Conservation (phyloP, 2,113 vertebrate species). For the Xenopus tropicalis region UCB_Xtro_10.0 CM004448.2:68386001-68386500, state of each 20-base stretch:
- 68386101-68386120: slow-evolving; percentile 6
- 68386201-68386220: slow-evolving; percentile 28
- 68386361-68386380: slow-evolving; percentile 51
- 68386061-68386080: slow-evolving; percentile 8
- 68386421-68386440: slow-evolving; percentile 61
- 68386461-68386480: slow-evolving; percentile 60
- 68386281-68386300: slow-evolving; percentile 9
- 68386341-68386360: slow-evolving; percentile 45
- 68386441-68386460: slow-evolving; percentile 65
- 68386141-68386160: slow-evolving; percentile 7
- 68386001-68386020: too few relatives aligned
- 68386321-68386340: slow-evolving; percentile 50
- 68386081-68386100: slow-evolving; percentile 26
- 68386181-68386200: slow-evolving; percentile 10
- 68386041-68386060: slow-evolving; percentile 9
- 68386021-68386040: background rate
- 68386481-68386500: slow-evolving; percentile 68
- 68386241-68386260: slow-evolving; percentile 16
- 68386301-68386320: slow-evolving; percentile 33
- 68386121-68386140: slow-evolving; percentile 2
- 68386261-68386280: slow-evolving; percentile 35
- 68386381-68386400: slow-evolving; percentile 54
- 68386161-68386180: slow-evolving; percentile 20
- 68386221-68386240: slow-evolving; percentile 28
- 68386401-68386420: slow-evolving; percentile 61